Evolutionary conservation across 2,113 vertebrate species (phyloP).

Genomic region (Urocolius indicus): DNA sequence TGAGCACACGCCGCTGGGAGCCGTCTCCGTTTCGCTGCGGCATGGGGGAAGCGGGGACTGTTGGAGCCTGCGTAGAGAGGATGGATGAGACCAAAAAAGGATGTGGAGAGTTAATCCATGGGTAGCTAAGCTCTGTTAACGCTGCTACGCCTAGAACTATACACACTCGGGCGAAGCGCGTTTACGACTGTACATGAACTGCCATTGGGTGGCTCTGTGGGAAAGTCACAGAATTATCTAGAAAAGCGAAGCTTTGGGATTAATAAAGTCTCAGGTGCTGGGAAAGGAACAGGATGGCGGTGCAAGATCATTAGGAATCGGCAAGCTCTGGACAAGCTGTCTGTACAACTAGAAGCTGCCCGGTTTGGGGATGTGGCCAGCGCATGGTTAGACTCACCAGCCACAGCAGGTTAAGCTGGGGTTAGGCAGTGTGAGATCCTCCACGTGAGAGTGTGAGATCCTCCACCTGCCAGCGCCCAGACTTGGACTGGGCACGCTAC

Average conservation of each 20-base stretch:
- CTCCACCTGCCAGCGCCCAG: neutral
- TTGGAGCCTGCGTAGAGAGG: rapidly evolving
- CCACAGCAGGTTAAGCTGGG: neutral
- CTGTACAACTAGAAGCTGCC: neutral
- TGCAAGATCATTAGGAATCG: rapidly evolving
- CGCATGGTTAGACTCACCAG: rapidly evolving
- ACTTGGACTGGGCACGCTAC: rapidly evolving
- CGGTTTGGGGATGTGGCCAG: rapidly evolving
- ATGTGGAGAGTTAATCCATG: neutral
- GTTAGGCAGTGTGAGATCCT: no score
- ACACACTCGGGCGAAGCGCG: neutral
- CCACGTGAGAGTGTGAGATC: rapidly evolving
- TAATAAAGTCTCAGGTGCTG: rapidly evolving
- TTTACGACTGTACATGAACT: rapidly evolving
- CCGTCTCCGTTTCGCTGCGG: neutral
- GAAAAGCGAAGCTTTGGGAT: neutral
- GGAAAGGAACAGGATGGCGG: neutral
- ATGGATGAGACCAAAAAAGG: neutral
- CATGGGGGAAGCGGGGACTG: rapidly evolving
- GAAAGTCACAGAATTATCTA: neutral
- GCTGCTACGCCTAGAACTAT: neutral
- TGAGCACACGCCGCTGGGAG: rapidly evolving
- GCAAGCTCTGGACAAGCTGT: neutral
- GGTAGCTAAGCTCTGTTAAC: neutral
- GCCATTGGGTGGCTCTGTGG: rapidly evolving